phyloP scores from a whole-genome alignment of 2,797 vertebrate species.

The Lepus townsendii region DNA sequence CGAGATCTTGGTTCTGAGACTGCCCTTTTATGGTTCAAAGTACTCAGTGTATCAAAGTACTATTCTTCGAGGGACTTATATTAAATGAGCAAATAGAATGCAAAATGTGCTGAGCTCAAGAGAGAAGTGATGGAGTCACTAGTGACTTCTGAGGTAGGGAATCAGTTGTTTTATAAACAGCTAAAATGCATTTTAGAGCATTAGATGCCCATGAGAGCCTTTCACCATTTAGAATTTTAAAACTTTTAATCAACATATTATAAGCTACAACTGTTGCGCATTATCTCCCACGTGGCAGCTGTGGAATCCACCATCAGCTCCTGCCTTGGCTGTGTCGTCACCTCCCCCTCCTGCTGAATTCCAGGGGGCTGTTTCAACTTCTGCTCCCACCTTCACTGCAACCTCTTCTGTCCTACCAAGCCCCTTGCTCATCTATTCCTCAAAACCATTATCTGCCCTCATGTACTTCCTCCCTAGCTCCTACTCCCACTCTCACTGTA shows the following conservation, averaged over 20 bases:
- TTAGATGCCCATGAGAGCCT: not conserved
- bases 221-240: not conserved
- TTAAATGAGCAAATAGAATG: not conserved
- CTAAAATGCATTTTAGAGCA: not conserved
- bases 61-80: not conserved
- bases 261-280: not conserved
- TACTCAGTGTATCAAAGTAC: not conserved
- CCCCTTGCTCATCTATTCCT: too few relatives aligned
- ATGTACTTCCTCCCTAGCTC: too few relatives aligned
- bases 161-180: not conserved
- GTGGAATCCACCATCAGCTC: too few relatives aligned
- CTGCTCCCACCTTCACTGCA: too few relatives aligned
- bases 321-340: too few relatives aligned
- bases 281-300: too few relatives aligned
- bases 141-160: not conserved
- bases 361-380: too few relatives aligned
- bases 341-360: too few relatives aligned
- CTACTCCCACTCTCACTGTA: too few relatives aligned
- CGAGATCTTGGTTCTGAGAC: not conserved
- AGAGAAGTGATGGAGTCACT: accelerated
- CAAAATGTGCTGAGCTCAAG: not conserved
- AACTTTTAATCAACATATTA: not conserved
- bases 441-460: too few relatives aligned
- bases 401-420: too few relatives aligned
- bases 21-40: not conserved